Evolutionary conservation across 2,888 invertebrate genomes (phyloP), one percentile per base, ranked within the genome.

Genomic region (Coremacera marginata): DNA sequence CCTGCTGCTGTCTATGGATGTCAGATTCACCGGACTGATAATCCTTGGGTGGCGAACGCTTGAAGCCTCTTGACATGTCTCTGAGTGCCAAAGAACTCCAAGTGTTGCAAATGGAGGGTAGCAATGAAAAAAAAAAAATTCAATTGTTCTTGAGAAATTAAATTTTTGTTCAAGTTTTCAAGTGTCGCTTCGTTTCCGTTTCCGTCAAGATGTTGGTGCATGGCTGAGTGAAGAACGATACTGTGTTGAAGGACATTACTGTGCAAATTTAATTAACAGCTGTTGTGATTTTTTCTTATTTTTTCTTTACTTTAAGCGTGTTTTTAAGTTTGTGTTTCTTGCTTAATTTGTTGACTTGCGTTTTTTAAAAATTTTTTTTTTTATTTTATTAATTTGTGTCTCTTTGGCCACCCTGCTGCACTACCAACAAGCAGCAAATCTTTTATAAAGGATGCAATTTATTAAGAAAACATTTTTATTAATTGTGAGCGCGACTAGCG

Each of bases 381-480:
- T 27, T 27, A 14, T 27, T 70, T 27, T 27, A 37, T 34, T 25
- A 31, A 11, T 19, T 68, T 51, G 27, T 27, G 16, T 49, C n/a
- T n/a, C 49, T 49, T 49, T 49, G 16, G 25, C 4, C n/a, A 3
- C 27, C 7, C 27, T 51, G 19, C 19, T 25, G 67, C 44, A 7
- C 1, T 8, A 19, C n/a, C 52, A 7, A 7, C 22, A 55, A 27
- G 44, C 62, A 22, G 44, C 44, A 49, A 22, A 62, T 65, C 51
- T 52, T 31, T 65, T 52, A 65, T 52, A 49, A 74, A 74, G 51
- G 74, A 19, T 67, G 52, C 67, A 65, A 74, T 65, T 74, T 74
- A 74, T 74, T 67, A 67, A 74, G 74, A 74, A 65, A 55, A 67
- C 74, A 67, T 74, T 74, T n/a, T 67, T 34, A 74, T 74, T 74